These are phyloP conservation scores for Colletes latitarsis DNA, from an alignment of 1,140 invertebrate genomes.

Conservation along the genomic window DNA sequence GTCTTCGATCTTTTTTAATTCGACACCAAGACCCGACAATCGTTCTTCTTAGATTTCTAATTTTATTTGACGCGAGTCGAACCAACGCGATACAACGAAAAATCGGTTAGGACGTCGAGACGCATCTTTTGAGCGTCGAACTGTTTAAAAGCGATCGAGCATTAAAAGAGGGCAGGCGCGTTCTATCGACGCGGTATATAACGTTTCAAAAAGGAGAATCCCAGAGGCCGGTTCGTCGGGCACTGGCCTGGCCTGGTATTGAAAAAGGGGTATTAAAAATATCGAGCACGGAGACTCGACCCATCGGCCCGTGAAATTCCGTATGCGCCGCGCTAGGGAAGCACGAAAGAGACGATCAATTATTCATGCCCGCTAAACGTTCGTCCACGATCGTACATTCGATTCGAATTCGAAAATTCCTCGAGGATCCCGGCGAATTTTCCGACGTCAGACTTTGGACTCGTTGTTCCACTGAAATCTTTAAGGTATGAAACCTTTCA, in stretches of 20 bases:
- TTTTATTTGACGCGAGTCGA: too few species aligned
- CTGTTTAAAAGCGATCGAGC: conserved; percentile 30
- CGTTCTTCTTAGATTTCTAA: too few species aligned
- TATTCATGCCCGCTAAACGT: conserved; percentile 37
- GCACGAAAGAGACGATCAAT: conserved; percentile 27
- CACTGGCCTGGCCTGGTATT: conserved; percentile 40
- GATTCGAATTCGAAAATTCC: conserved; percentile 5
- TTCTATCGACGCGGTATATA: background rate
- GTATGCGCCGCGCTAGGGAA: conserved; percentile 18
- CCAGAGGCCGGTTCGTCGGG: conserved; percentile 28
- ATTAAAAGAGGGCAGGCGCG: conserved; percentile 30
- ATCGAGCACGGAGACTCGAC: conserved; percentile 41
- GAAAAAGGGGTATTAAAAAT: conserved; percentile 62
- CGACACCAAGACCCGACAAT: background rate
- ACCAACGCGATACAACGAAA: background rate
- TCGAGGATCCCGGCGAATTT: background rate
- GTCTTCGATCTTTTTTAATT: too few species aligned
- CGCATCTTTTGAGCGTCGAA: conserved; percentile 32
- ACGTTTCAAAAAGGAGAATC: conserved; percentile 35
- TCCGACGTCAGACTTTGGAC: background rate
- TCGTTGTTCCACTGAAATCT: too few species aligned
- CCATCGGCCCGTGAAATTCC: conserved; percentile 48
- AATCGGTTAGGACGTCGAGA: conserved; percentile 16
- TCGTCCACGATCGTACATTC: background rate
- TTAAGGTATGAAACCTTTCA: too few species aligned